Evolutionary conservation across 2,888 invertebrate genomes (phyloP), one percentile per base, ranked within the genome.

Genomic region (Euphydryas editha): DNA sequence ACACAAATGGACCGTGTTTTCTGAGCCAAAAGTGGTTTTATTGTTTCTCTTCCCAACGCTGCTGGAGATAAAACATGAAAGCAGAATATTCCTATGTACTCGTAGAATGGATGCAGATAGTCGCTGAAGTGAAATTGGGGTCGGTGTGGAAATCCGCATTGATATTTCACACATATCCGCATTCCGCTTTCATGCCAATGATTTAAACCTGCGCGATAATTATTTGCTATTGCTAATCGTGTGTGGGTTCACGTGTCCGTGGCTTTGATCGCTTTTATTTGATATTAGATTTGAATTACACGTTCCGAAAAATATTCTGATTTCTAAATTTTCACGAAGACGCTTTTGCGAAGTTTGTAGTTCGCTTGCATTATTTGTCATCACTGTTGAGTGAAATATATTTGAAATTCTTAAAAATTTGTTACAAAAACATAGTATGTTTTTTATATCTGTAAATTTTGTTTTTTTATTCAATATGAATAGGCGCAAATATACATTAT

Each of bases 101-200:
- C 24, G 4, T 65, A 63, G 61, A 65, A 65, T 59, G 62, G 59
- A 61, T 58, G 68, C 70, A 66, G 68, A 65, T 67, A 62, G 67
- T 59, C 61, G 61, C 30, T 47, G 58, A 44, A 59, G 65, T 63
- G 49, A 64, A 69, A 71, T 71, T 67, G 70, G 62, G 69, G 67
- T 62, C 66, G 47, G 54, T 47, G 60, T 66, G 67, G 60, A 67
- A 65, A 69, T 67, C 64, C 67, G 71, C 69, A 71, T 69, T 71
- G 68, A 70, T 64, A 65, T 71, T 67, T 69, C 66, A 63, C 69
- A 67, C 71, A 65, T 56, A 68, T 67, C 65, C 65, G 69, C 69
- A 69, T 67, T 44, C 69, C 49, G 66, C 65, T 56, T 70, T 62
- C 67, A 59, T 51, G 56, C 61, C 47, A 63, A 59, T 62, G 65